Evolutionary conservation across 1,140 invertebrate genomes (phyloP), one percentile per base, ranked within the genome.

Genomic region (Agrilus planipennis): DNA sequence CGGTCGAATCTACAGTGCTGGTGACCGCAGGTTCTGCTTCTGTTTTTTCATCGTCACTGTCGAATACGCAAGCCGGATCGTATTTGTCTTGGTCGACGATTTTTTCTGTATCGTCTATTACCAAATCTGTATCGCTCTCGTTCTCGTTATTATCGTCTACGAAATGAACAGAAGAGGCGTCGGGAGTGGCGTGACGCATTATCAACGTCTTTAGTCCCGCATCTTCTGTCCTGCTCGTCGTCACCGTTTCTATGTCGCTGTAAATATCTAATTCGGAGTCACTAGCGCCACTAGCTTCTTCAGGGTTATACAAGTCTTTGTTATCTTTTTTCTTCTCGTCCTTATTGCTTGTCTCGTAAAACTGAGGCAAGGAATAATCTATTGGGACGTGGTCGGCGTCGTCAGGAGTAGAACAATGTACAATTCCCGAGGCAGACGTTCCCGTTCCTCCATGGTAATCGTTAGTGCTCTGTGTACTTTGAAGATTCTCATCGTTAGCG

Each of bases 51-150:
- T 45, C 41, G 39, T 23, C 15, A 35, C 69, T 69, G 36, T 69
- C 60, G 2, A 75, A 77, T 0, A 76, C 75, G 45, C 77, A 74
- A n/a, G 73, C 76, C 6, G 76, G 76, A 44, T 81, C 77, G 29
- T 73, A 76, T 29, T 68, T 69, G 4, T 69, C 64, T 2, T 41
- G n/a, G 12, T 32, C 32, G 2, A 64, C 58, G 2, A 62, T 63
- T 40, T 68, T 70, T 3, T 67, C 67, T 0, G 63, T 66, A n/a
- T n/a, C n/a, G 28, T 76, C 78, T n/a, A 78, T 79, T 1, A 79
- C 69, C 17, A 80, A 55, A 11, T 77, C 75, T 2, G 72, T 67
- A 46, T 79, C 76, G 49, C 73, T 76, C 23, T 71, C 72, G 41
- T 74, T 73, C 34, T 77, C 71, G 21, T 73, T 73, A 29, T 56